Conservation (phyloP, 2,888 invertebrate genomes). For the Oxystoma pomonae region DNA sequence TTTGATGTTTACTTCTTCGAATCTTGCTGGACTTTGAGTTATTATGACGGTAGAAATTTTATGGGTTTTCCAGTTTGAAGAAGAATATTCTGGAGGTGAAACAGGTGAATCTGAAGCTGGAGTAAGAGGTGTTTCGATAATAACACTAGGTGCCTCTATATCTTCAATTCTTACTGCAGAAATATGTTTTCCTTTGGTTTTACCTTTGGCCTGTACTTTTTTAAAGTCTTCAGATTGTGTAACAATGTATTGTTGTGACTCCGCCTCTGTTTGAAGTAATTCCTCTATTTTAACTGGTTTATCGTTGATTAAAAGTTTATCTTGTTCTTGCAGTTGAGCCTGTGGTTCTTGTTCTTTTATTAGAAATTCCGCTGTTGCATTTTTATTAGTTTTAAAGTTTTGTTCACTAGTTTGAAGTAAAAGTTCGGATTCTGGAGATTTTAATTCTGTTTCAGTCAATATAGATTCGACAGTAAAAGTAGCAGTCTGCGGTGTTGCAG, state of each 20-base stretch:
- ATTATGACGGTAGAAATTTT: slow-evolving; percentile 23
- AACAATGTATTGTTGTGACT: slow-evolving; percentile 2
- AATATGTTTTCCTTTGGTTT: slow-evolving; percentile 44
- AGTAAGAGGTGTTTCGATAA: slow-evolving; percentile 50
- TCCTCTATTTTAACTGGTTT: slow-evolving; percentile 25
- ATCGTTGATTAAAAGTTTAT: slow-evolving; percentile 29
- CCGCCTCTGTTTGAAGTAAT: slow-evolving; percentile 2
- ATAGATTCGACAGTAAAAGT: slow-evolving; percentile 36
- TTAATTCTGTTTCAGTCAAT: slow-evolving; percentile 34
- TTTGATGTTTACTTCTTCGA: slow-evolving; percentile 44
- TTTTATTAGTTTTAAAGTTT: slow-evolving; percentile 1
- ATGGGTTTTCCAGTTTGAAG: slow-evolving; percentile 27
- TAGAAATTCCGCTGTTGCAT: slow-evolving; percentile 28
- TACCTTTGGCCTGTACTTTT: slow-evolving; percentile 34
- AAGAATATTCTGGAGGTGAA: slow-evolving; percentile 41
- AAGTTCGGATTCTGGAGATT: slow-evolving; percentile 18
- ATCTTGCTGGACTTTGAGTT: slow-evolving; percentile 30
- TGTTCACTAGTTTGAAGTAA: not conserved
- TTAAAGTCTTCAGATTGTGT: slow-evolving; percentile 13
- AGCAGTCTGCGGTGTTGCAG: slow-evolving; percentile 21
- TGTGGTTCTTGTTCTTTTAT: slow-evolving; percentile 25
- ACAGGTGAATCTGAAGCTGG: slow-evolving; percentile 46
- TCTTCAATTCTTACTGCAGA: slow-evolving; percentile 54
- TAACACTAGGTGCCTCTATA: slow-evolving; percentile 48
- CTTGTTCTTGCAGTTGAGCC: slow-evolving; percentile 10